Percentiles rank a stretch among this genome's conserved stretches.
Conservation (phyloP, 2,113 vertebrate genomes). For the Daphoenositta chrysoptera region DNA sequence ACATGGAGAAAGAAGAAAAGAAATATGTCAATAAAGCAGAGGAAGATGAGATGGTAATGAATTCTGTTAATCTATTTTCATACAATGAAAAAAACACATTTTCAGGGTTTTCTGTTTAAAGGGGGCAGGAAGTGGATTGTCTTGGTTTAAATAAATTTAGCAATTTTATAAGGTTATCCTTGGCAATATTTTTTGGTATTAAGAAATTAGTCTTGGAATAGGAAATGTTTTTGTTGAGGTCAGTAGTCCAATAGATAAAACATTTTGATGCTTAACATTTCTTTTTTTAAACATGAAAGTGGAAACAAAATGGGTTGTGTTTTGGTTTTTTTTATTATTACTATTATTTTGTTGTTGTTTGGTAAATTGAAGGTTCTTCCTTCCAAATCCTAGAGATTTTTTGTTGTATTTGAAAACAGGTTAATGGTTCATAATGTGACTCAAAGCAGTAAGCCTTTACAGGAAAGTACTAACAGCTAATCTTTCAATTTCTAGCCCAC, state of each 20-base stretch:
- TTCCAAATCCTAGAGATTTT: neutral
- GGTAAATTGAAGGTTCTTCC: neutral
- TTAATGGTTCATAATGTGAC: neutral
- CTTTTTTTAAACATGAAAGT: neutral
- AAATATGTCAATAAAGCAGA: constrained; percentile 88
- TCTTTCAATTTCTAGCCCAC: neutral
- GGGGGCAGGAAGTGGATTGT: neutral
- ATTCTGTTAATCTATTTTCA: neutral
- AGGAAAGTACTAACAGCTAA: neutral
- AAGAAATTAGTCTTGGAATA: neutral
- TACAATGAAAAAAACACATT: neutral
- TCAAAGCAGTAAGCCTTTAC: neutral
- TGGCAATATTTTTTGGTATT: neutral
- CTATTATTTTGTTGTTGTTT: neutral
- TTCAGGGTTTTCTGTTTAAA: neutral
- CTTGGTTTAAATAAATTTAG: neutral
- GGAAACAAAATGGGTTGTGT: neutral
- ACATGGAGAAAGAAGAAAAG: constrained; percentile 91
- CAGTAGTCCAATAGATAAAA: neutral
- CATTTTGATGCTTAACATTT: neutral
- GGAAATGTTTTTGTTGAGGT: neutral
- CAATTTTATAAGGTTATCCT: neutral
- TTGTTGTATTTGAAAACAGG: neutral
- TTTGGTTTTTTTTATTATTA: neutral
- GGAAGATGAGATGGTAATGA: constrained; percentile 94